These are phyloP conservation scores for Leptopilina boulardi DNA, from an alignment of 1,140 invertebrate genomes.

Conservation along the genomic window DNA sequence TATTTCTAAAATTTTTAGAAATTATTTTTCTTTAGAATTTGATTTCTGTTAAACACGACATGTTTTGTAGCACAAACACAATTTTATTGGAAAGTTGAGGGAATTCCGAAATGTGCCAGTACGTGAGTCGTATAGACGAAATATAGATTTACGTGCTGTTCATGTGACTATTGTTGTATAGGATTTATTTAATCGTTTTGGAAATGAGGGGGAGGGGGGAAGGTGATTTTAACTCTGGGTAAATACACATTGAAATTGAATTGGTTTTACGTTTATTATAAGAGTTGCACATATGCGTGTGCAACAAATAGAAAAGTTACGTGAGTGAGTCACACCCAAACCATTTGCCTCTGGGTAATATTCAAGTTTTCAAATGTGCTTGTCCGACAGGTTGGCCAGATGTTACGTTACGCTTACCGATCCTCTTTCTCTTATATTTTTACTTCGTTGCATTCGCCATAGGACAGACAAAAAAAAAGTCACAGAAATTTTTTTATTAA, in stretches of 20 bases:
- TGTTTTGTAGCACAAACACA: background rate
- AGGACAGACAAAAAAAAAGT: background rate
- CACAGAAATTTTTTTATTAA: background rate
- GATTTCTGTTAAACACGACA: background rate
- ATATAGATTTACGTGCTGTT: background rate
- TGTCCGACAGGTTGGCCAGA: conserved; percentile 44
- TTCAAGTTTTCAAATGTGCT: conserved; percentile 44
- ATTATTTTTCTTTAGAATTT: too few relatives aligned
- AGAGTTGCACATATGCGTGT: background rate
- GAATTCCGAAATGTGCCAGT: background rate
- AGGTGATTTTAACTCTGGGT: background rate
- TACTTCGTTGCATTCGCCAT: background rate
- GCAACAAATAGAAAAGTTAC: background rate
- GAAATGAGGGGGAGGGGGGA: too few relatives aligned
- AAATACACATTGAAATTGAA: background rate
- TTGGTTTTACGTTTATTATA: background rate
- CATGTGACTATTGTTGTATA: background rate
- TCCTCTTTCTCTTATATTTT: background rate
- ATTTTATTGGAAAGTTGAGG: background rate
- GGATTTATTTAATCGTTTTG: background rate
- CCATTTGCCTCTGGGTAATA: conserved; percentile 34
- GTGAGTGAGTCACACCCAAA: conserved; percentile 42
- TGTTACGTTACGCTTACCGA: conserved; percentile 28
- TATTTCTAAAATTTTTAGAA: too few relatives aligned
- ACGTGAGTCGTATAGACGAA: conserved; percentile 18